Conservation (phyloP, 92 coral and sea anemone genomes). For the Phenganax marumi region DNA sequence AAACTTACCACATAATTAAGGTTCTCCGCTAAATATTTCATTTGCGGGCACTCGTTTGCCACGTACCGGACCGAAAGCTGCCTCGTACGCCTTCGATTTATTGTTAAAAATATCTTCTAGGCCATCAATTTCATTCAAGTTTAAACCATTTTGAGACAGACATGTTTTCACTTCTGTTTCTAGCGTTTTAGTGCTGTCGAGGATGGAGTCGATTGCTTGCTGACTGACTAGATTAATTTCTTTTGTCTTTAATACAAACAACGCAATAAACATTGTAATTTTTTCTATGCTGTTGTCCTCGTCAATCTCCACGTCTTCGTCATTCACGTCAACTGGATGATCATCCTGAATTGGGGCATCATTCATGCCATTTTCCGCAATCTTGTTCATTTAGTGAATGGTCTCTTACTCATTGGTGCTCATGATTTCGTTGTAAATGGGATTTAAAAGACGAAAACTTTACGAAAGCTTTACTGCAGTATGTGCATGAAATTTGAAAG, state of each 20-base stretch:
- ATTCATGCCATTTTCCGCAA: neutral
- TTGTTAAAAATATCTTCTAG: conserved; percentile 1
- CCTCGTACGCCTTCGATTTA: neutral
- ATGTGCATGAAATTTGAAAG: conserved; percentile 16
- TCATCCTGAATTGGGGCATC: conserved; percentile 9
- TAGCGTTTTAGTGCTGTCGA: conserved; percentile 17
- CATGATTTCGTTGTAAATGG: neutral
- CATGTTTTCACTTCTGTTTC: conserved; percentile 5
- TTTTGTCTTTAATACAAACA: too few relatives aligned
- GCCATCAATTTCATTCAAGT: neutral
- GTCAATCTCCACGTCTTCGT: neutral
- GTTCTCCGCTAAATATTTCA: conserved; percentile 24
- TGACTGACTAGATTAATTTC: conserved; percentile 22
- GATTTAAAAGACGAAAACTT: conserved; percentile 5
- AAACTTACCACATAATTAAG: conserved; percentile 25
- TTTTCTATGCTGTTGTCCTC: conserved; percentile 16
- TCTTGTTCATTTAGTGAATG: conserved; percentile 8
- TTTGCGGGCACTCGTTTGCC: conserved; percentile 21
- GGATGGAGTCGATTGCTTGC: conserved; percentile 21
- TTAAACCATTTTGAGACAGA: conserved; percentile 22
- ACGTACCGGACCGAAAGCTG: conserved; percentile 30
- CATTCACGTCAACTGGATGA: neutral
- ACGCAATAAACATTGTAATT: neutral
- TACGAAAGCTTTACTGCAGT: conserved; percentile 19
- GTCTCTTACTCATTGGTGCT: conserved; percentile 19